phyloP scores from a whole-genome alignment of 2,888 invertebrate species.

The Sesamia inferens region DNA sequence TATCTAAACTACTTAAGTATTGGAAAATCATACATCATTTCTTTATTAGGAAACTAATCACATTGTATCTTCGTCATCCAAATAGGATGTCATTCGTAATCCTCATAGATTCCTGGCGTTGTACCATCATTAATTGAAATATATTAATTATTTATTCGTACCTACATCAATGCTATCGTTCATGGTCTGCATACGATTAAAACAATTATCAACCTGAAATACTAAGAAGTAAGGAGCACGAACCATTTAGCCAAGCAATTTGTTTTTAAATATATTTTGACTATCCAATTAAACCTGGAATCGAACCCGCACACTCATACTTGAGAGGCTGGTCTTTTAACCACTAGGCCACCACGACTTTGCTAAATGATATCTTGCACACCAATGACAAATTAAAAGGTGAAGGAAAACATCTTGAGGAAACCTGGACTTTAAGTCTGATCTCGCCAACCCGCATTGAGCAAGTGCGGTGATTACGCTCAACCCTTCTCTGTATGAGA shows the following conservation, averaged over 20 bases:
- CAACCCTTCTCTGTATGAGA: too few species aligned
- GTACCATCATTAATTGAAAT: conserved; percentile 24
- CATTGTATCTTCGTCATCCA: conserved; percentile 28
- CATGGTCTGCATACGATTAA: background rate
- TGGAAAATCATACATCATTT: background rate
- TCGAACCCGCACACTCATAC: too few species aligned
- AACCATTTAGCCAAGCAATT: background rate
- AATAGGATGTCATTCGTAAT: conserved; percentile 23
- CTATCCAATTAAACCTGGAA: too few species aligned
- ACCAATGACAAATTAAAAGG: too few species aligned
- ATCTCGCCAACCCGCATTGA: too few species aligned
- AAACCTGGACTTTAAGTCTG: too few species aligned
- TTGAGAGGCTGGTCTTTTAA: too few species aligned
- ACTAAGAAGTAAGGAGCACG: background rate
- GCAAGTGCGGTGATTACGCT: too few species aligned
- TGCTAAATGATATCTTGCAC: too few species aligned
- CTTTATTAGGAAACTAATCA: conserved; percentile 24
- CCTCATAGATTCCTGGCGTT: conserved; percentile 11
- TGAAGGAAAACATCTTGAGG: too few species aligned
- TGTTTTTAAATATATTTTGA: background rate
- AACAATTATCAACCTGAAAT: conserved; percentile 9
- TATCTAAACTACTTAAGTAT: background rate
- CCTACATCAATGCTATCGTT: conserved; percentile 1
- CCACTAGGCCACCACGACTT: too few species aligned
- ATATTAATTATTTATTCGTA: conserved; percentile 14